phyloP scores from a whole-genome alignment of 2,113 vertebrate genomes.

The Gymnogyps californianus region DNA sequence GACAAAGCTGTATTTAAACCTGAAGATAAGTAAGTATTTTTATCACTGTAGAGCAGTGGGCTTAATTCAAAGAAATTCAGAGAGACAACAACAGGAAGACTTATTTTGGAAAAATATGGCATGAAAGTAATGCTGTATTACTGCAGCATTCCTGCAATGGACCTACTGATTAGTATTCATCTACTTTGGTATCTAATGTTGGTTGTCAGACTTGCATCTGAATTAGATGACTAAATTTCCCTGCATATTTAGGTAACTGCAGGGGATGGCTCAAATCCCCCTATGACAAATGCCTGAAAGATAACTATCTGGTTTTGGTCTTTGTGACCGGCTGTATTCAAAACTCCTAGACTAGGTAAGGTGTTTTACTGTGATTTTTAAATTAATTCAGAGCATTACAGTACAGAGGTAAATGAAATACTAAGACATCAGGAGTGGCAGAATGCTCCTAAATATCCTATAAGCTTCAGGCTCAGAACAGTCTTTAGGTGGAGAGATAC shows the following conservation, averaged over 20 bases:
- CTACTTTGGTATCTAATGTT: neutral
- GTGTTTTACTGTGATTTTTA: neutral
- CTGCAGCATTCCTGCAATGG: neutral
- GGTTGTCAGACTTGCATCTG: neutral
- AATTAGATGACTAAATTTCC: neutral
- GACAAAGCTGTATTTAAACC: neutral
- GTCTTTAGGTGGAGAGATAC: neutral
- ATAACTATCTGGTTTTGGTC: neutral
- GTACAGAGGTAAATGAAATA: neutral
- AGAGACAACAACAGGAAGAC: neutral
- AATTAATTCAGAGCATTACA: neutral
- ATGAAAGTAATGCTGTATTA: neutral
- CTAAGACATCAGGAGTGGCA: neutral
- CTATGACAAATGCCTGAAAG: neutral
- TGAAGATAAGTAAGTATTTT: neutral
- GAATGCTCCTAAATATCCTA: neutral
- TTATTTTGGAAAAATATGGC: neutral
- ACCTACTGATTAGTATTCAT: neutral
- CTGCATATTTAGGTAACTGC: neutral
- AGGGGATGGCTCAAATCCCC: neutral
- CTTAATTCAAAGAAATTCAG: neutral
- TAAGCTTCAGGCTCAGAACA: neutral
- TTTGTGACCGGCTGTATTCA: neutral
- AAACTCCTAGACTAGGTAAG: neutral
- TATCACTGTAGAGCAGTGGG: neutral